These are phyloP conservation scores for Tenthredo distinguenda DNA, from an alignment of 2,888 invertebrate species.

Conservation along the genomic window DNA sequence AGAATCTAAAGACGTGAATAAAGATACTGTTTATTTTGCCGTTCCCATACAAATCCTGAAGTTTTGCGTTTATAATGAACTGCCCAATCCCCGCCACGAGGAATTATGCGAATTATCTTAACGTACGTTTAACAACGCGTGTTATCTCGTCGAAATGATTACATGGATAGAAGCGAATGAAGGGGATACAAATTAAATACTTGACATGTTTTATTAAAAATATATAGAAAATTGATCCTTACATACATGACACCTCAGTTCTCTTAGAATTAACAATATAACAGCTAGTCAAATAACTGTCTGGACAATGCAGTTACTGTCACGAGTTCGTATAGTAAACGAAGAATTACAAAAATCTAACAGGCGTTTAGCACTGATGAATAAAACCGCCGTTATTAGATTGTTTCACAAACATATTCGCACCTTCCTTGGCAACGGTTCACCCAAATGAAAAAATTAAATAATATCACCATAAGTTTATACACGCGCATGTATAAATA, in stretches of 20 bases:
- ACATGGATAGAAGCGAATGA: not conserved
- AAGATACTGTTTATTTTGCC: not conserved
- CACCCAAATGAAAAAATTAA: not conserved
- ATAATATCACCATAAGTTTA: slow-evolving; percentile 17
- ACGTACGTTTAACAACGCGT: not conserved
- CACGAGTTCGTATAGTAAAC: not conserved
- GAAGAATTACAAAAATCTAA: not conserved
- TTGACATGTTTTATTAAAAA: slow-evolving; percentile 1
- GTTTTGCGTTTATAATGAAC: not conserved
- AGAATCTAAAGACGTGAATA: not conserved
- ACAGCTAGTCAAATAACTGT: not conserved
- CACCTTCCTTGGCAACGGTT: not conserved
- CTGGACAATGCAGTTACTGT: not conserved
- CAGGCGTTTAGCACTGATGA: not conserved
- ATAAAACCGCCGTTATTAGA: not conserved
- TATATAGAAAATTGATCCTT: slow-evolving; percentile 7
- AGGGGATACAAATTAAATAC: not conserved
- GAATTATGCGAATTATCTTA: not conserved
- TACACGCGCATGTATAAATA: not conserved
- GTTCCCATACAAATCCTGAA: not conserved
- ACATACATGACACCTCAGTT: not conserved
- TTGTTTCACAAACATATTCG: not conserved
- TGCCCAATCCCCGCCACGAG: not conserved
- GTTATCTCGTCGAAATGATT: not conserved
- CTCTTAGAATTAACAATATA: not conserved